Base-by-base conservation (phyloP, 2,113 vertebrate species). In the Polyodon spathula region DNA sequence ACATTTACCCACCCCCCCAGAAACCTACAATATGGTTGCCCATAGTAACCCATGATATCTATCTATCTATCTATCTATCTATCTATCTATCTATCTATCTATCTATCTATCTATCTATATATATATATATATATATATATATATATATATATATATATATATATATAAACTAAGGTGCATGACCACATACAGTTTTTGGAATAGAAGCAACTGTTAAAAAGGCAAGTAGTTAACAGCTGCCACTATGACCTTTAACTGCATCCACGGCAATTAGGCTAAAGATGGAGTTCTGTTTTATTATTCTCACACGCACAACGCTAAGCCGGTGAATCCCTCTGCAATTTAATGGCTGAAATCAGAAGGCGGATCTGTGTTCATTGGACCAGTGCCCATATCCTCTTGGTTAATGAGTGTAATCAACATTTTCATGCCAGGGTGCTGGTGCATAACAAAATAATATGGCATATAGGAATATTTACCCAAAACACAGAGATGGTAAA, bases 391-490 rank as follows among this genome's bases (percentile, higher is more conserved):
- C 86, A 89, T 88, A 87, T 88, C 89, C 91, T 91, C 79, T 86
- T 86, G 89, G 90, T 91, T 98, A 97, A 96, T 97, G 94, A 94
- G 92, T 77, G 85, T 90, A 95, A 95, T 95, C 93, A 94, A 93
- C 82, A 90, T 89, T 91, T 92, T 88, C 91, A 89, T 93, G 91
- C 91, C 90, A 92, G 92, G 85, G 86, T 90, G 82, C 85, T 86
- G 84, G 83, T 85, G 83, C 84, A 81, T 83, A 83, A 88, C 88
- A 84, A 93, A 93, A 92, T 91, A 88, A 90, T 86, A 87, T 90
- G 90, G 89, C 89, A 90, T 76, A 71, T 77, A 78, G 79, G 85
- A 84, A 82, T 85, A 83, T 89, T 92, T 83, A 86, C 80, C 70
- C 83, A 83, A 86, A 90, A 91, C 87, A 92, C 86, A 88, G 84